Percentiles rank a stretch among this genome's conserved stretches.
Conservation (phyloP, 2,113 vertebrate genomes). For the Rhinichthys klamathensis region DNA sequence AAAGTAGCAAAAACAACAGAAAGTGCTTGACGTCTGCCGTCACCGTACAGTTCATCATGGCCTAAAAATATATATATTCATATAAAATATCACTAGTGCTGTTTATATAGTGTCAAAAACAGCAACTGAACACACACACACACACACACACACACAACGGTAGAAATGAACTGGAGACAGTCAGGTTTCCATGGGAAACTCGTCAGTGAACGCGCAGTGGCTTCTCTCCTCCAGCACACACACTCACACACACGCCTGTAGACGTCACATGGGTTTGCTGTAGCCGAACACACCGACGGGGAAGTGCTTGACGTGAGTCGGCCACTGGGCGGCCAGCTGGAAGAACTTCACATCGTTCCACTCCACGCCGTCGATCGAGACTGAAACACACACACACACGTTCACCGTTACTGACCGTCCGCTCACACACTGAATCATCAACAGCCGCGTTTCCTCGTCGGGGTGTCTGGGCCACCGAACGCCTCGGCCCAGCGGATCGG, state of each 20-base stretch:
- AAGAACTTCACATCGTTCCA: constrained; percentile 93
- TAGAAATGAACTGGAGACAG: constrained; percentile 61
- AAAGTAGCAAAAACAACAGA: constrained; percentile 71
- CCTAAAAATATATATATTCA: constrained; percentile 55
- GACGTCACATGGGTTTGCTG: constrained; percentile 76
- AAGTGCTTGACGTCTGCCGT: constrained; percentile 78
- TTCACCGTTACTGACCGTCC: no score
- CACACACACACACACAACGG: constrained; percentile 60
- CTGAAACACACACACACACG: constrained; percentile 71
- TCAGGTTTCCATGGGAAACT: constrained; percentile 80
- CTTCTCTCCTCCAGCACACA: constrained; percentile 43
- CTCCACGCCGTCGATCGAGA: constrained; percentile 87
- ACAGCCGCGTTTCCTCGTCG: no score
- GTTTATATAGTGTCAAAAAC: neutral
- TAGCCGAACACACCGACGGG: constrained; percentile 88
- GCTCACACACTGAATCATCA: no score
- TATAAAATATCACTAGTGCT: constrained; percentile 61
- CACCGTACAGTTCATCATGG: neutral
- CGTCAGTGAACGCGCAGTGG: constrained; percentile 23
- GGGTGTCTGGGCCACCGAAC: no score
- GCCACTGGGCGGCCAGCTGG: constrained; percentile 91
- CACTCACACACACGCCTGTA: neutral
- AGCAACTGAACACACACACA: constrained; percentile 44
- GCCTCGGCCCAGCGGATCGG: no score
- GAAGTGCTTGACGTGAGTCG: constrained; percentile 88